A percentile compares a stretch with the other conserved stretches of the same genome.
Evolutionary conservation across 1,140 invertebrate genomes (phyloP).

Genomic region (Bombus waltoni): DNA sequence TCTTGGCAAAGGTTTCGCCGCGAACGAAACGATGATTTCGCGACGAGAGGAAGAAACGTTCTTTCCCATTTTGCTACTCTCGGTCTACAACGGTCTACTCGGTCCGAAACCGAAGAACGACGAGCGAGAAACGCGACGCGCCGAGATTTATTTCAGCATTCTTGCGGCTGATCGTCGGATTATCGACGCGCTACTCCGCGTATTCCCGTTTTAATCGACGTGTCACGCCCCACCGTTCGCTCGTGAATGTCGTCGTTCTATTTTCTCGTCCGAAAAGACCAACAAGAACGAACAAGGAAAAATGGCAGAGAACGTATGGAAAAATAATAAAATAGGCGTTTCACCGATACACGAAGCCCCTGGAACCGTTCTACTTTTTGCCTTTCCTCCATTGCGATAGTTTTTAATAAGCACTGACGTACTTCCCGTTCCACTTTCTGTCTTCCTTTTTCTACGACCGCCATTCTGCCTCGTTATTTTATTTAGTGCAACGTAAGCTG

Average conservation of each 20-base stretch:
- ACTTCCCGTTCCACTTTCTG: conserved; percentile 26
- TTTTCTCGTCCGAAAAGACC: neutral
- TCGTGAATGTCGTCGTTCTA: neutral
- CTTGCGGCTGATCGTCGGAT: neutral
- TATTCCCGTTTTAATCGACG: neutral
- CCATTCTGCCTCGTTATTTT: conserved; percentile 57
- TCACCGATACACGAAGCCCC: conserved; percentile 8
- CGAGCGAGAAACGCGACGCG: too few species aligned
- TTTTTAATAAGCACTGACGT: conserved; percentile 62
- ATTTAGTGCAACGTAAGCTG: conserved; percentile 61
- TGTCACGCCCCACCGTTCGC: neutral
- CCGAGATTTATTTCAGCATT: neutral
- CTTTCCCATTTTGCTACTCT: too few species aligned
- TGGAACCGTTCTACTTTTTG: conserved; percentile 52
- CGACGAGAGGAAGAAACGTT: neutral
- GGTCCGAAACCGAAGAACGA: neutral
- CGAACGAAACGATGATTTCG: conserved; percentile 7
- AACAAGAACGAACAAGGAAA: neutral
- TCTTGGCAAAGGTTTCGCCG: neutral
- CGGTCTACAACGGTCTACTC: too few species aligned
- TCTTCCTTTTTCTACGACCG: neutral
- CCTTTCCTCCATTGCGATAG: conserved; percentile 46
- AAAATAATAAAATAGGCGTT: neutral
- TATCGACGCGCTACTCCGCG: neutral
- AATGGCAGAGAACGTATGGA: neutral